phyloP scores from a whole-genome alignment of 2,888 invertebrate genomes.

The Linnaemya tessellans region DNA sequence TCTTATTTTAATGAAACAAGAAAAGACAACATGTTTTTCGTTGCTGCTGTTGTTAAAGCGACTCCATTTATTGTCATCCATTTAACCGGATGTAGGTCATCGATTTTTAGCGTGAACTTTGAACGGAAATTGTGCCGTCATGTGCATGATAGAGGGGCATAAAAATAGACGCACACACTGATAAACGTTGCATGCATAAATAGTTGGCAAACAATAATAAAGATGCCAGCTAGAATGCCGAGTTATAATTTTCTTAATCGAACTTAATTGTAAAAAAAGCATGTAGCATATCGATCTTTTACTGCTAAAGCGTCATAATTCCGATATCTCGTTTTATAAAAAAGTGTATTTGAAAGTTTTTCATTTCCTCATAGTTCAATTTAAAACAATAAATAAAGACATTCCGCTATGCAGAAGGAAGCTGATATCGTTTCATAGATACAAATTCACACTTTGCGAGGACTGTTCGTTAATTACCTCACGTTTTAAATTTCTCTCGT shows the following conservation, averaged over 20 bases:
- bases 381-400: too few relatives aligned
- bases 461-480: too few relatives aligned
- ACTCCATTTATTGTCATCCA: constrained; percentile 65
- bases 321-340: too few relatives aligned
- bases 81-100: constrained; percentile 72
- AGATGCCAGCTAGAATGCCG: background rate
- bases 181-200: background rate
- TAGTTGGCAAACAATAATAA: background rate
- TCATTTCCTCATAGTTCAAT: too few relatives aligned
- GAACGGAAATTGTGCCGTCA: constrained; percentile 66
- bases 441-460: too few relatives aligned
- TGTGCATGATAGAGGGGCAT: constrained; percentile 38
- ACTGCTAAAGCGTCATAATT: too few relatives aligned
- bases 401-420: too few relatives aligned
- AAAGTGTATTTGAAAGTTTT: too few relatives aligned
- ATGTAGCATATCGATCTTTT: too few relatives aligned
- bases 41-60: constrained; percentile 57
- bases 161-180: background rate
- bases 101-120: constrained; percentile 72
- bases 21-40: constrained; percentile 32
- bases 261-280: background rate
- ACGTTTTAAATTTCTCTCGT: too few relatives aligned
- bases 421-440: too few relatives aligned
- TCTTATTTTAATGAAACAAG: constrained; percentile 41
- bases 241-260: background rate